Evolutionary conservation across 2,888 invertebrate genomes (phyloP), one percentile per base, ranked within the genome.

Genomic region (Bugula neritina): DNA sequence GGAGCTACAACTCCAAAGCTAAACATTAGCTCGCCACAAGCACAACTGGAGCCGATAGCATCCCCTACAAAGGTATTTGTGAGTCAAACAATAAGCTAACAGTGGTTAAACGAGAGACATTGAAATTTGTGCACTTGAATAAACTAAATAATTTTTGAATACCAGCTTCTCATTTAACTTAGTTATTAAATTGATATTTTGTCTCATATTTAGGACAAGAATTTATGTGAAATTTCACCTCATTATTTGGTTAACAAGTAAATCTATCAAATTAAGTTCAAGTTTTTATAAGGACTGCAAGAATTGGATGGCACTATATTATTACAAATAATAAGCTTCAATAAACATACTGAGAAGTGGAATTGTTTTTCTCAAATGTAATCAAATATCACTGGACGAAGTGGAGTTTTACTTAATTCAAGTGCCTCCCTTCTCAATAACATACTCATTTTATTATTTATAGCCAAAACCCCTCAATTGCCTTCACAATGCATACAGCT

Each of bases 181-280:
- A 5, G 25, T 27, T 63, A 34, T 31, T 31, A 31, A 63, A 63
- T 31, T 63, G 63, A 63, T 63, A 63, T 27, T 63, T 63, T 63
- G 63, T 63, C 29, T 63, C 63, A 63, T 31, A 31, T 63, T 63
- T 29, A n/a, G 3, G 10, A 25, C 13, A 57, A 31, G 63, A 63
- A 63, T 63, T 31, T 31, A 63, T 63, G 21, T 63, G 63, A 63
- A 63, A 63, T 63, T 27, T 13, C 63, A 63, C 5, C 63, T 25
- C 31, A 31, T 63, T 63, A 63, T 31, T 63, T 29, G 27, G 63
- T 63, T 63, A 31, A 63, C 63, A 31, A 63, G 63, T 27, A 63
- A 29, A 29, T 63, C 63, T 63, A 63, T 63, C 63, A 63, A 63
- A 63, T 63, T 63, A 63, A 34, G 34, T 63, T 63, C 63, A 63